phyloP scores from a whole-genome alignment of 2,888 invertebrate species.

The Sarcophaga rosellei region DNA sequence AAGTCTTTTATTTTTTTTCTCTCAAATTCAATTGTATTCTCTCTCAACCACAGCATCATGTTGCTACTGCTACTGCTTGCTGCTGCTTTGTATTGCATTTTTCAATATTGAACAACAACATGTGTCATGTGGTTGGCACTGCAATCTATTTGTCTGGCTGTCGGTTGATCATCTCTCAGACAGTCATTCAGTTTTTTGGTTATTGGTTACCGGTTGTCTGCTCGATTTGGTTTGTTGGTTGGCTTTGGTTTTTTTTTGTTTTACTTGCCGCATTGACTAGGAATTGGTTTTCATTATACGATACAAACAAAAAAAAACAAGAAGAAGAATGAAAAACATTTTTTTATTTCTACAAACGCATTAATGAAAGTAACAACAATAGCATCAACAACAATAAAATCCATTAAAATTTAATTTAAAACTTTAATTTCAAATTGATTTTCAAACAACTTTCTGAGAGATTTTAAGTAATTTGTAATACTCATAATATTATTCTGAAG shows the following conservation, averaged over 20 bases:
- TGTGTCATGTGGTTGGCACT: constrained; percentile 66
- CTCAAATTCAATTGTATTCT: neutral
- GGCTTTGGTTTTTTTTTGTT: neutral
- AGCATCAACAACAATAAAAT: too few relatives aligned
- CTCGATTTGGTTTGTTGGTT: constrained; percentile 23
- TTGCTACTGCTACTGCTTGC: constrained; percentile 6
- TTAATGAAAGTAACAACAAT: too few relatives aligned
- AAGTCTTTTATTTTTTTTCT: neutral
- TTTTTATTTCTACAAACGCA: too few relatives aligned
- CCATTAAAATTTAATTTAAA: too few relatives aligned
- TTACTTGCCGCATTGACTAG: constrained; percentile 14
- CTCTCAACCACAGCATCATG: constrained; percentile 62
- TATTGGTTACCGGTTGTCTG: constrained; percentile 31
- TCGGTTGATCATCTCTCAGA: constrained; percentile 58
- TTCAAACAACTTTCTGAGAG: too few relatives aligned
- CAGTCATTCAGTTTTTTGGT: constrained; percentile 41
- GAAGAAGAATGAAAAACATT: neutral
- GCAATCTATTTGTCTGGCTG: constrained; percentile 65
- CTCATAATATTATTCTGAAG: too few relatives aligned
- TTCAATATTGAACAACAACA: constrained; percentile 44
- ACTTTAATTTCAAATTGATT: too few relatives aligned
- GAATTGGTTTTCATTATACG: neutral
- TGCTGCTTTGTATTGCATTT: constrained; percentile 29
- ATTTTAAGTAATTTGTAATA: too few relatives aligned
- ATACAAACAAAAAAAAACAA: neutral